Conservation (phyloP, 2,113 vertebrate species). For the Anguilla japonica region DNA sequence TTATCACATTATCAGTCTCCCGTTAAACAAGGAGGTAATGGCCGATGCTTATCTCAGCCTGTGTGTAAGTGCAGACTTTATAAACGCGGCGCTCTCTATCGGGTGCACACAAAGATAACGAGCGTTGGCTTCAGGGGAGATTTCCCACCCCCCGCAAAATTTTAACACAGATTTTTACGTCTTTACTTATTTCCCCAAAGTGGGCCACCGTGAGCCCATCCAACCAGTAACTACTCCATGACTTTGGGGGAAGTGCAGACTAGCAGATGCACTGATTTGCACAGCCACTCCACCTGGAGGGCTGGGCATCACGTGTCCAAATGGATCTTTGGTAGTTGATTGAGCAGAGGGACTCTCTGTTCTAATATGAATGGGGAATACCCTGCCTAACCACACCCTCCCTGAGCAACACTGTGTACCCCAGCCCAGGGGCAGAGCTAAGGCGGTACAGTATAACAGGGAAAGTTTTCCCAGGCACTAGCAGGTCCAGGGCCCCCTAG, state of each 20-base stretch:
- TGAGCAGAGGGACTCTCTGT: neutral
- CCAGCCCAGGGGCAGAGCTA: too few relatives aligned
- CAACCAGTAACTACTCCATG: neutral
- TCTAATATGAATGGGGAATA: too few relatives aligned
- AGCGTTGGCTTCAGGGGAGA: neutral
- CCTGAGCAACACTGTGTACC: neutral
- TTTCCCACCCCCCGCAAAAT: too few relatives aligned
- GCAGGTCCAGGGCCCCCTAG: too few relatives aligned
- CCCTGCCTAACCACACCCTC: neutral
- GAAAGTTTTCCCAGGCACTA: too few relatives aligned
- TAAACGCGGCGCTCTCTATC: slow-evolving; percentile 11
- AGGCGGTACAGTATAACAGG: too few relatives aligned
- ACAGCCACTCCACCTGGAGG: neutral
- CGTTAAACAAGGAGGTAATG: slow-evolving; percentile 32
- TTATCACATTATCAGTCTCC: slow-evolving; percentile 30
- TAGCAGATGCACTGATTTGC: neutral
- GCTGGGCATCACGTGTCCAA: too few relatives aligned
- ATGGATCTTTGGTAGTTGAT: too few relatives aligned
- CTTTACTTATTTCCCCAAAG: neutral
- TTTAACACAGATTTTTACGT: neutral
- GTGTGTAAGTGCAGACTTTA: slow-evolving; percentile 25
- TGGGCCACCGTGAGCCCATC: neutral
- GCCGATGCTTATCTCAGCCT: slow-evolving; percentile 24
- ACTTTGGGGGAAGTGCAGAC: neutral
- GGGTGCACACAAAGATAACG: neutral